Percentiles rank a stretch among this genome's conserved stretches.
Conservation (phyloP, 2,888 invertebrate species). For the Rosalia funebris region DNA sequence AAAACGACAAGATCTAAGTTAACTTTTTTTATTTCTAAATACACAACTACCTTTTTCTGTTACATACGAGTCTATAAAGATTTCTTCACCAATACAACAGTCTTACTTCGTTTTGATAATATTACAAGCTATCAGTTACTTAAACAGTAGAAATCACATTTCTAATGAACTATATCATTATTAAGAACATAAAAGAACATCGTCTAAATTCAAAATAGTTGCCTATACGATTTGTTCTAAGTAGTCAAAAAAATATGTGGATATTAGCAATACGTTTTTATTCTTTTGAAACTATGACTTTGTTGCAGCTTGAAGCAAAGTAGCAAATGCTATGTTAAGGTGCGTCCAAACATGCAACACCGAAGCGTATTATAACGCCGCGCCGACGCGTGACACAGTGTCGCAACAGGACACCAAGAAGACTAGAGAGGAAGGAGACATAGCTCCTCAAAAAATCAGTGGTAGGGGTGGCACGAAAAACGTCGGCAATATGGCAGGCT, state of each 20-base stretch:
- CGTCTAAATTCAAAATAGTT: background rate
- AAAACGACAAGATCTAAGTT: slow-evolving; percentile 19
- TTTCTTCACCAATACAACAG: slow-evolving; percentile 42
- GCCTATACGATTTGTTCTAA: background rate
- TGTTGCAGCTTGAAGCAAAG: too few relatives aligned
- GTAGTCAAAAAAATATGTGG: background rate
- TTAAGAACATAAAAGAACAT: slow-evolving; percentile 3
- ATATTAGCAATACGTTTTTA: too few relatives aligned
- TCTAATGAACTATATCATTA: slow-evolving; percentile 19
- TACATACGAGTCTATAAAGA: slow-evolving; percentile 39
- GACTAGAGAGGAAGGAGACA: too few relatives aligned
- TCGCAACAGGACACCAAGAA: too few relatives aligned
- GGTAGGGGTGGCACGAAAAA: too few relatives aligned
- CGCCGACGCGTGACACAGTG: too few relatives aligned
- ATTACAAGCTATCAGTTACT: slow-evolving; percentile 32
- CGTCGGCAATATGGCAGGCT: too few relatives aligned
- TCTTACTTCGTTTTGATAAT: slow-evolving; percentile 44
- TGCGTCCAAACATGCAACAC: too few relatives aligned
- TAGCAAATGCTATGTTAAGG: too few relatives aligned
- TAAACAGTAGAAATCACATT: slow-evolving; percentile 32
- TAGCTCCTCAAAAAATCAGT: too few relatives aligned
- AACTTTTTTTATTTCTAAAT: slow-evolving; percentile 48
- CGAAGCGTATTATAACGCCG: too few relatives aligned
- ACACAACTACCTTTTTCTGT: slow-evolving; percentile 39
- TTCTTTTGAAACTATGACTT: too few relatives aligned